Evolutionary conservation across 2,888 invertebrate genomes (phyloP).

Genomic region (Amitus sp.): DNA sequence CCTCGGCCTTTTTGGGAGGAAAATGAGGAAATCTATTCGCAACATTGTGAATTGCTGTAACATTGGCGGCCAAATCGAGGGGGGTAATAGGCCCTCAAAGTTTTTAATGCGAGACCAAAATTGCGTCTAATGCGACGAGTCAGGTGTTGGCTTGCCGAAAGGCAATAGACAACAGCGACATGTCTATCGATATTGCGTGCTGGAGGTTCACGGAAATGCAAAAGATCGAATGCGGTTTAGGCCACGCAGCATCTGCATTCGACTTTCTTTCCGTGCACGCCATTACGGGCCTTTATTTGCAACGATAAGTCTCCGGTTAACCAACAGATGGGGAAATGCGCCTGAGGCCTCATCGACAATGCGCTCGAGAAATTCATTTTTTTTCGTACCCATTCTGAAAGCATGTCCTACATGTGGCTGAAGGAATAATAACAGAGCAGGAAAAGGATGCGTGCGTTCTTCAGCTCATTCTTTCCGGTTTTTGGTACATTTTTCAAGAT

Average conservation of each 20-base stretch:
- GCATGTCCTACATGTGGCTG: conserved; percentile 54
- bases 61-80: conserved; percentile 10
- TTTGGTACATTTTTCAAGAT: conserved; percentile 31
- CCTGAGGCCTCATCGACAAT: conserved; percentile 44
- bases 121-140: conserved; percentile 12
- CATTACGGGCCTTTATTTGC: conserved; percentile 30
- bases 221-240: conserved; percentile 21
- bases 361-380: conserved; percentile 48
- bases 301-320: conserved; percentile 37
- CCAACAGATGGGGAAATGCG: conserved; percentile 54
- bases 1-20: too few relatives aligned
- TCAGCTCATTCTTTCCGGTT: conserved; percentile 36
- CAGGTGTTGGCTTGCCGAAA: conserved; percentile 34
- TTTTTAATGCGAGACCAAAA: conserved; percentile 12
- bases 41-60: conserved; percentile 1
- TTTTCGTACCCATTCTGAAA: conserved; percentile 39
- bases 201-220: conserved; percentile 30
- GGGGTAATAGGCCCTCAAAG: conserved; percentile 14
- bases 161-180: conserved; percentile 34
- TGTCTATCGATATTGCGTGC: conserved; percentile 45
- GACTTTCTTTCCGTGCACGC: conserved; percentile 35
- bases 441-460: conserved; percentile 44
- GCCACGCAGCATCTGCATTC: conserved; percentile 28
- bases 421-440: conserved; percentile 57
- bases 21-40: background rate